phyloP scores from a whole-genome alignment of 2,797 vertebrate genomes.

The Lepus townsendii region DNA sequence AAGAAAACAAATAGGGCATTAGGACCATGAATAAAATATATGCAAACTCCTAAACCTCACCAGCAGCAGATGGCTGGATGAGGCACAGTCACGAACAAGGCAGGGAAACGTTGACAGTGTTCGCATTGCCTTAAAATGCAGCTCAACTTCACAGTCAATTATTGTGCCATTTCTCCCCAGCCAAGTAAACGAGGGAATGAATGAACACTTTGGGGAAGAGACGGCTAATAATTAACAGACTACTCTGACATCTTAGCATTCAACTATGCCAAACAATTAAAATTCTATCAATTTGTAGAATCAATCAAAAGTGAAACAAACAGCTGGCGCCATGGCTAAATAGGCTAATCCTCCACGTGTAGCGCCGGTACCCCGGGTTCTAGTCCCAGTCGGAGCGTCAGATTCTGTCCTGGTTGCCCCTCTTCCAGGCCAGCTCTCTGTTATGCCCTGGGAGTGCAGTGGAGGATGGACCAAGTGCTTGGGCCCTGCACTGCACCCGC shows the following conservation, averaged over 20 bases:
- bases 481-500: no score
- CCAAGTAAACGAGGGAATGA: conserved; percentile 60
- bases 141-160: conserved; percentile 37
- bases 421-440: no score
- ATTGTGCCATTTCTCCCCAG: conserved; percentile 68
- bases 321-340: no score
- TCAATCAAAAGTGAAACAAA: neutral
- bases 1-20: neutral
- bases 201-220: conserved; percentile 42
- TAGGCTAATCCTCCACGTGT: no score
- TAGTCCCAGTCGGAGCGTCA: no score
- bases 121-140: conserved; percentile 12
- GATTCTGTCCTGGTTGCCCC: no score
- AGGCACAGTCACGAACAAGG: neutral
- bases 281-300: conserved; percentile 52
- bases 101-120: neutral
- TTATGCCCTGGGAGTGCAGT: no score
- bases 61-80: neutral
- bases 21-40: neutral
- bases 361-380: no score
- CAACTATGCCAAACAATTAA: conserved; percentile 53
- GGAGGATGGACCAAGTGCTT: no score
- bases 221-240: conserved; percentile 63
- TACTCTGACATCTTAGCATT: conserved; percentile 30
- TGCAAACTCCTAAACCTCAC: neutral